These are phyloP conservation scores for Procambarus virginalis DNA, from an alignment of 1,140 invertebrate genomes.

Conservation along the genomic window DNA sequence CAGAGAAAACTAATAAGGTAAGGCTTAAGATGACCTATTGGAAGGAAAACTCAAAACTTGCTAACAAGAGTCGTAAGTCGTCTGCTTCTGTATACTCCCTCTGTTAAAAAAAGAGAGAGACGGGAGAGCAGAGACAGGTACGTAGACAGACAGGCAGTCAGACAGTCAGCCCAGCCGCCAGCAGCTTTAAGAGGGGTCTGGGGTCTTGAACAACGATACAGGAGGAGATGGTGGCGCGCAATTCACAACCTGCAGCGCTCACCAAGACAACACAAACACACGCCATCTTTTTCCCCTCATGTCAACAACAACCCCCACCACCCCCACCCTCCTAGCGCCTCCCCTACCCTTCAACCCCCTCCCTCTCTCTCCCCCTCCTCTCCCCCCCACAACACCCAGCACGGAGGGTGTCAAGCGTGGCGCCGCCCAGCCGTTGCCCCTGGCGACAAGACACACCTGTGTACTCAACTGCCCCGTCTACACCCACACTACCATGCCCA, in stretches of 20 bases:
- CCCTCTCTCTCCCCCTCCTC: background rate
- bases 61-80: background rate
- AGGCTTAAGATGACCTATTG: too few species aligned
- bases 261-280: slow-evolving; percentile 35
- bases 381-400: background rate
- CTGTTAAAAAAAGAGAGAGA: too few species aligned
- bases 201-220: slow-evolving; percentile 22
- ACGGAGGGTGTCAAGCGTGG: too few species aligned
- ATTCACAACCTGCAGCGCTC: slow-evolving; percentile 8
- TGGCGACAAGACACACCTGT: background rate
- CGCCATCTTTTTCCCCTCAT: slow-evolving; percentile 35
- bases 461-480: background rate
- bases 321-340: background rate
- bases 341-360: background rate
- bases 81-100: too few species aligned
- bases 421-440: background rate
- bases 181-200: background rate
- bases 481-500: background rate
- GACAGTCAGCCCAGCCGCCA: background rate
- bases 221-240: background rate
- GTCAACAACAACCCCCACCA: slow-evolving; percentile 20
- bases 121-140: background rate
- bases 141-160: background rate
- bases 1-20: too few species aligned
- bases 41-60: too few species aligned